Conservation (phyloP, 2,797 vertebrate species). For the Sciurus vulgaris region DNA sequence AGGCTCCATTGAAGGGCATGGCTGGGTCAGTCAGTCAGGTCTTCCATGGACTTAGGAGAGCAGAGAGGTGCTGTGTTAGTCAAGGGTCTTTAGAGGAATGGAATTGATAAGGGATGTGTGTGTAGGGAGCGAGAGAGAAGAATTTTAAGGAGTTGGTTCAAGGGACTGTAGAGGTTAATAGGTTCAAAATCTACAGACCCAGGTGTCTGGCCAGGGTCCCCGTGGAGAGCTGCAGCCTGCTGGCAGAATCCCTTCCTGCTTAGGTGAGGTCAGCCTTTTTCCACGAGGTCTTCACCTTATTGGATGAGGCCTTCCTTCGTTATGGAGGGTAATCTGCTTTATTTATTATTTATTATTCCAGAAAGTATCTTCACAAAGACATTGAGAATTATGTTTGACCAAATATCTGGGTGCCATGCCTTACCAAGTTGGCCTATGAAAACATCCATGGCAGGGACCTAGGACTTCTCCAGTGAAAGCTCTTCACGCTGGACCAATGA, state of each 20-base stretch:
- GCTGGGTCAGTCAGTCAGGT: not conserved
- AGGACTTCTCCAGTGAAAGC: not conserved
- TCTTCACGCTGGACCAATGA: too few relatives aligned
- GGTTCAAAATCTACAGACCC: not conserved
- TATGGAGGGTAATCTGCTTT: not conserved
- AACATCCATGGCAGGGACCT: not conserved
- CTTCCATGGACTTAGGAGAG: not conserved
- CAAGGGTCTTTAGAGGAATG: not conserved
- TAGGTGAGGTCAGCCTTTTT: not conserved
- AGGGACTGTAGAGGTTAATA: not conserved
- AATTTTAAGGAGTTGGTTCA: not conserved
- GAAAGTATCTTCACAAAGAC: not conserved
- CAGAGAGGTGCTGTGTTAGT: not conserved
- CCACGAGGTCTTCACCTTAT: not conserved
- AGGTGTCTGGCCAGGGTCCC: not conserved
- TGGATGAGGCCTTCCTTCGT: not conserved
- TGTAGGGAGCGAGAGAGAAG: not conserved
- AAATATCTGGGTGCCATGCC: not conserved
- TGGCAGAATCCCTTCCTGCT: not conserved
- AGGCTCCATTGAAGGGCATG: too few relatives aligned
- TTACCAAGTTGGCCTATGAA: not conserved
- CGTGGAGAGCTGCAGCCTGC: not conserved
- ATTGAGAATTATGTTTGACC: not conserved
- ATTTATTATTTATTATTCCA: not conserved
- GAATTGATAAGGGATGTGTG: not conserved